A percentile compares a stretch with the other conserved stretches of the same genome.
phyloP scores from a whole-genome alignment of 2,888 invertebrate species.

The Teleiodes luculella region DNA sequence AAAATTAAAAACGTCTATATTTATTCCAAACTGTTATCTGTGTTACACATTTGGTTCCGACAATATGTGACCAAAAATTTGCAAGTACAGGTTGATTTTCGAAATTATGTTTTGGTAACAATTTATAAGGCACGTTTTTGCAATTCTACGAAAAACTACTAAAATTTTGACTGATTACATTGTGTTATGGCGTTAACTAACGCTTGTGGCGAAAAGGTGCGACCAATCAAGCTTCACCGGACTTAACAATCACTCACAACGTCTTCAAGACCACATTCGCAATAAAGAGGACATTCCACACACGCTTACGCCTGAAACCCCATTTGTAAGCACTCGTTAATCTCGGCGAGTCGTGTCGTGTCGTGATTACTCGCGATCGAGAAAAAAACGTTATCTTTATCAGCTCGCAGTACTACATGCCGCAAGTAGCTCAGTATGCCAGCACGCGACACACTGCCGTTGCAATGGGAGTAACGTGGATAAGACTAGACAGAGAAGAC shows the following conservation, averaged over 20 bases:
- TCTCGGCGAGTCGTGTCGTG: neutral
- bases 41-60: conserved; percentile 1
- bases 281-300: too few species aligned
- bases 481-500: conserved; percentile 19
- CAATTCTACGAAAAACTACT: neutral
- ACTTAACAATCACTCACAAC: too few species aligned
- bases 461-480: conserved; percentile 33
- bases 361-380: neutral
- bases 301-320: neutral
- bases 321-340: neutral
- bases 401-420: conserved; percentile 26
- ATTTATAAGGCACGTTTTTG: neutral
- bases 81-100: neutral
- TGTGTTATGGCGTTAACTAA: too few species aligned
- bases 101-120: neutral
- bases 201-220: too few species aligned
- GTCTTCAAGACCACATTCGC: too few species aligned
- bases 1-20: neutral
- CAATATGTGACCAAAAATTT: neutral
- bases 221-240: too few species aligned
- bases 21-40: conserved; percentile 17
- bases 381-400: conserved; percentile 30
- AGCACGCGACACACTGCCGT: conserved; percentile 42
- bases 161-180: too few species aligned
- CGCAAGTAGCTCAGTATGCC: conserved; percentile 54